These are phyloP conservation scores for Oostethus manadensis DNA, from an alignment of 2,113 vertebrate genomes.

Conservation along the genomic window DNA sequence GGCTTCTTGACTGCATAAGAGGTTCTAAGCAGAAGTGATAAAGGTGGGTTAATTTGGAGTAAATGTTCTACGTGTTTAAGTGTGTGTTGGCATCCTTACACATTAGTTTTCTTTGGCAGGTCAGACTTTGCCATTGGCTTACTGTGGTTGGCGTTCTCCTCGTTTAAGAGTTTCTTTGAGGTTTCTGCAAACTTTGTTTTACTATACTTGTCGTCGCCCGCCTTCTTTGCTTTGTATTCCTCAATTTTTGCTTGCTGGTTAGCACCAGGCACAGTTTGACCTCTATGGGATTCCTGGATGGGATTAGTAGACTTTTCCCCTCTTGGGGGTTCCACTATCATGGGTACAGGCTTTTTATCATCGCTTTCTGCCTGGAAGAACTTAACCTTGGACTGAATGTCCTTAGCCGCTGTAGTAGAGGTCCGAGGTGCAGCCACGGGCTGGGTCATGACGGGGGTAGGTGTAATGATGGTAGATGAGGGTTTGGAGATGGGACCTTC, in stretches of 20 bases:
- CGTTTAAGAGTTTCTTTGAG: conserved; percentile 61
- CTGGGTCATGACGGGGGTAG: conserved; percentile 1
- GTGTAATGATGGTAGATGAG: conserved; percentile 10
- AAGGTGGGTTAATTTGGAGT: neutral
- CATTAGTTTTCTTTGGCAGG: conserved; percentile 31
- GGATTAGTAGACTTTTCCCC: neutral
- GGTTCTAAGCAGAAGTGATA: conserved; percentile 22
- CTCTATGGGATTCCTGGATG: conserved; percentile 8
- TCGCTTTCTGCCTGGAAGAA: conserved; percentile 60
- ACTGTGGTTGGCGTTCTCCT: conserved; percentile 55
- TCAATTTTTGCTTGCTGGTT: conserved; percentile 16
- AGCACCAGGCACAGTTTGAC: conserved; percentile 29
- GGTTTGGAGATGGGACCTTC: neutral
- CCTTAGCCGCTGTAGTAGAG: conserved; percentile 59
- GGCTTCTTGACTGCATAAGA: conserved; percentile 37
- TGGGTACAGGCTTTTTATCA: conserved; percentile 11
- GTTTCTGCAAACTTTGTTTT: conserved; percentile 50
- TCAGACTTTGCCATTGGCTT: conserved; percentile 13
- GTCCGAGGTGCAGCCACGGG: conserved; percentile 21
- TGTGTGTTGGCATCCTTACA: conserved; percentile 32
- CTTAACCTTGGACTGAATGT: conserved; percentile 73
- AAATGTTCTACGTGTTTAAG: neutral
- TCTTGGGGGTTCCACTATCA: conserved; percentile 5
- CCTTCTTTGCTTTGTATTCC: conserved; percentile 5
- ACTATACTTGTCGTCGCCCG: conserved; percentile 19